Evolutionary conservation across 2,888 invertebrate species (phyloP).

Genomic region (Salpingus planirostris): DNA sequence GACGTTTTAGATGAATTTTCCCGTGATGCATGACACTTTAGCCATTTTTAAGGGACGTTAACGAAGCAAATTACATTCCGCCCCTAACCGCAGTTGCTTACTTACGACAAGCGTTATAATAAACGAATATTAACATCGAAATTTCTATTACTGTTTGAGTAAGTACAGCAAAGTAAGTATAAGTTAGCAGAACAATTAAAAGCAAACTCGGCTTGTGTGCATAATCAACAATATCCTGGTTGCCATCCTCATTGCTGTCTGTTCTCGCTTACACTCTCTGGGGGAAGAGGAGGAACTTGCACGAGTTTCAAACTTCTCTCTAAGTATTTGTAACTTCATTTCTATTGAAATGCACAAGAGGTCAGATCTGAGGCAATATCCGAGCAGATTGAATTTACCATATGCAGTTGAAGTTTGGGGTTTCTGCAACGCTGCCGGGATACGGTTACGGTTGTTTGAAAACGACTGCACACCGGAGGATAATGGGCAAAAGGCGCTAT

Average conservation of each 20-base stretch:
- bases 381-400: slow-evolving; percentile 16
- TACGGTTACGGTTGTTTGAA: slow-evolving; percentile 3
- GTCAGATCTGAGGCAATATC: slow-evolving; percentile 12
- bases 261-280: too few species aligned
- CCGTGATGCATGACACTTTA: background rate
- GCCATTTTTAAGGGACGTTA: too few species aligned
- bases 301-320: slow-evolving; percentile 8
- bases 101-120: slow-evolving; percentile 2
- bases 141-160: slow-evolving; percentile 15
- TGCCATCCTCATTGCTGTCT: slow-evolving; percentile 9
- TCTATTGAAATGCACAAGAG: slow-evolving; percentile 15
- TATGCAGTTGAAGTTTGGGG: slow-evolving; percentile 12
- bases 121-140: slow-evolving; percentile 13
- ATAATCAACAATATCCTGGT: slow-evolving; percentile 15
- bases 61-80: too few species aligned
- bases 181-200: slow-evolving; percentile 14
- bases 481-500: too few species aligned
- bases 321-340: slow-evolving; percentile 15
- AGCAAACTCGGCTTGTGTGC: slow-evolving; percentile 11
- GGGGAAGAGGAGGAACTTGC: too few species aligned
- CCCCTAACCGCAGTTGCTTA: background rate
- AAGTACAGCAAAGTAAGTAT: slow-evolving; percentile 3
- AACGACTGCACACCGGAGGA: background rate
- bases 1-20: too few species aligned
- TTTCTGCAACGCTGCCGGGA: slow-evolving; percentile 1